These are phyloP conservation scores for Rhyacophila evoluta DNA, from an alignment of 2,888 invertebrate species.

Conservation along the genomic window DNA sequence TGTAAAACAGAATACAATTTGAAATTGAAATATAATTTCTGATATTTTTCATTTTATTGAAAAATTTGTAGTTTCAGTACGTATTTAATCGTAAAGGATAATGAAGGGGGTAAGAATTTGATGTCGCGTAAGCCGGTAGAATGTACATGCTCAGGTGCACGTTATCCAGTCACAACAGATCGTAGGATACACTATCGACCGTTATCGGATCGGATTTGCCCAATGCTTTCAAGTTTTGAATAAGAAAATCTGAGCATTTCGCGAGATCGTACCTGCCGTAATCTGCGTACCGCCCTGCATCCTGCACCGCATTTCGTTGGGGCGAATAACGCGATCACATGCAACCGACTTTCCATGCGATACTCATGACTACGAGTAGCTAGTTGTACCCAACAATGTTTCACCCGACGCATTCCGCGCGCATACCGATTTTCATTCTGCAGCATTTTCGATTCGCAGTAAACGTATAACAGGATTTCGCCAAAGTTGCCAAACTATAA, in stretches of 20 bases:
- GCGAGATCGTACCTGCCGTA: neutral
- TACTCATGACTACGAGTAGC: neutral
- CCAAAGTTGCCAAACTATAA: no score
- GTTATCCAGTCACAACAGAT: slow-evolving; percentile 18
- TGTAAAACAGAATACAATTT: no score
- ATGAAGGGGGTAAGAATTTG: neutral
- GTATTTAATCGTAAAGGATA: neutral
- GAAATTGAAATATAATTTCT: no score
- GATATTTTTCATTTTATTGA: no score
- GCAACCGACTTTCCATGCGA: neutral
- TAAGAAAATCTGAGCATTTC: neutral
- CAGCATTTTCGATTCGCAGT: neutral
- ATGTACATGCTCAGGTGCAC: neutral
- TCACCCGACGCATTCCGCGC: neutral
- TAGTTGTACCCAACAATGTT: neutral
- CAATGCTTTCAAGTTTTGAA: slow-evolving; percentile 3
- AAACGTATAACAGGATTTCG: no score
- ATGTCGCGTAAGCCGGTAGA: neutral
- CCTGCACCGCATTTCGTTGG: neutral
- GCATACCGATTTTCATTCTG: neutral
- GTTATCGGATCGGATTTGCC: slow-evolving; percentile 24
- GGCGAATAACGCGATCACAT: slow-evolving; percentile 1
- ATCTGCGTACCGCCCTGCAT: slow-evolving; percentile 5
- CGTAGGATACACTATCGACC: neutral
- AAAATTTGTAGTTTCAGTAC: no score